These are phyloP conservation scores for Ectemnius cavifrons DNA, from an alignment of 2,888 invertebrate species.

Conservation along the genomic window DNA sequence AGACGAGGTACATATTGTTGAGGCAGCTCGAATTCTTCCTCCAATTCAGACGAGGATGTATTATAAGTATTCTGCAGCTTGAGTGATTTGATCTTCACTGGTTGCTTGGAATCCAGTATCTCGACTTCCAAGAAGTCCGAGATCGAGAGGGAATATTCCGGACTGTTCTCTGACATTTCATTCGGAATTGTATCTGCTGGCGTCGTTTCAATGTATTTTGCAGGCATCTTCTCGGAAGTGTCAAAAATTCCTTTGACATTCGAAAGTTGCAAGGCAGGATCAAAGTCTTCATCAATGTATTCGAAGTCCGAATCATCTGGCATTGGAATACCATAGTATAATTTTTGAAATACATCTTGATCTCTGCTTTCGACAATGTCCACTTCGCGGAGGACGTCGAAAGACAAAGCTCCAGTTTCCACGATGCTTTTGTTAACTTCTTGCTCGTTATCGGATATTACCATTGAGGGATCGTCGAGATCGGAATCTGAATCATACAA, in stretches of 20 bases:
- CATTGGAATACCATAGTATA: background rate
- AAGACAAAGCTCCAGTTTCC: background rate
- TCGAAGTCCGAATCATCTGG: no score
- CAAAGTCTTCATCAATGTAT: no score
- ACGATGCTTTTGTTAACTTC: background rate
- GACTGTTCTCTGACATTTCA: background rate
- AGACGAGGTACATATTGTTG: background rate
- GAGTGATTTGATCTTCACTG: background rate
- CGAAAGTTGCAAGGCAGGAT: no score
- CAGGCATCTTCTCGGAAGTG: no score
- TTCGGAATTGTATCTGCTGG: background rate
- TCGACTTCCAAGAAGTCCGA: constrained; percentile 17
- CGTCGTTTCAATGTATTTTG: no score
- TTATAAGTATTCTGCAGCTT: background rate
- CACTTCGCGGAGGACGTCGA: no score
- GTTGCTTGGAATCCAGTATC: background rate
- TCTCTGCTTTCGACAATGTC: background rate
- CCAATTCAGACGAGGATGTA: background rate
- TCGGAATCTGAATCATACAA: background rate
- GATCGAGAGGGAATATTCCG: no score
- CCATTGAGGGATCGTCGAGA: background rate
- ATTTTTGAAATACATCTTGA: background rate
- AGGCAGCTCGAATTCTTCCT: background rate
- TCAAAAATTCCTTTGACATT: no score
- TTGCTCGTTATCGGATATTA: constrained; percentile 19